Base-by-base conservation (phyloP, 1,140 invertebrate species). In the Calliphora vicina region DNA sequence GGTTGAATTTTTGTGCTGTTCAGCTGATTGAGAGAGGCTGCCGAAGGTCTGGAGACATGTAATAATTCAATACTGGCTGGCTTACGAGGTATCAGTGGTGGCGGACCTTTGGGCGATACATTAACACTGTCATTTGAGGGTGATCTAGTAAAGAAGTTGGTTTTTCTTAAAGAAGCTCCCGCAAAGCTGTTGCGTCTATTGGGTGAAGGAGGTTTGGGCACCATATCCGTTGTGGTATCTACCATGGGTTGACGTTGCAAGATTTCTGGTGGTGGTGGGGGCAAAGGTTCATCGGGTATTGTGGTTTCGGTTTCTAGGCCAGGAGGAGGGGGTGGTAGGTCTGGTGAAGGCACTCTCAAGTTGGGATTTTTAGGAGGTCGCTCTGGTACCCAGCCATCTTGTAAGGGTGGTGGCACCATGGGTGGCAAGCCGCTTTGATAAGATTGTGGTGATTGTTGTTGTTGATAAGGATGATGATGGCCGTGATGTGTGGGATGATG, bases 321-420 rank as follows among this genome's bases (percentile, higher is more conserved):
- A 9, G 93, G 94, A 9, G 94, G 94, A 10, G 95, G 94, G 8
- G 94, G 93, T n/a, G 94, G 94, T 85, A 95, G 86, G 86, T 95
- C 94, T 0, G 95, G 94, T 86, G 94, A 94, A 1, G 94, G 92
- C n/a, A 95, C 91, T 26, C 93, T 90, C 43, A 91, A 86, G 86
- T 95, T 94, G 0, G 95, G 94, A 88, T 96, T 96, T 89, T 96
- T 96, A 6, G 92, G 92, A 50, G 92, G 92, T 50, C 92, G 90
- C 85, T 96, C 95, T 0, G 95, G 95, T 0, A 94, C 94, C 93
- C 93, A 95, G 84, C 94, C 94, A 83, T 94, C 94, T 17, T 94
- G 91, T 0, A 93, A 94, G 84, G 76, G 73, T 29, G 82, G 42
- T 67, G 81, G 42, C 57, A 82, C 73, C 35, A 82, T 82, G 15